These are phyloP conservation scores for Harpegnathos saltator DNA, from an alignment of 1,140 invertebrate species.

Conservation along the genomic window DNA sequence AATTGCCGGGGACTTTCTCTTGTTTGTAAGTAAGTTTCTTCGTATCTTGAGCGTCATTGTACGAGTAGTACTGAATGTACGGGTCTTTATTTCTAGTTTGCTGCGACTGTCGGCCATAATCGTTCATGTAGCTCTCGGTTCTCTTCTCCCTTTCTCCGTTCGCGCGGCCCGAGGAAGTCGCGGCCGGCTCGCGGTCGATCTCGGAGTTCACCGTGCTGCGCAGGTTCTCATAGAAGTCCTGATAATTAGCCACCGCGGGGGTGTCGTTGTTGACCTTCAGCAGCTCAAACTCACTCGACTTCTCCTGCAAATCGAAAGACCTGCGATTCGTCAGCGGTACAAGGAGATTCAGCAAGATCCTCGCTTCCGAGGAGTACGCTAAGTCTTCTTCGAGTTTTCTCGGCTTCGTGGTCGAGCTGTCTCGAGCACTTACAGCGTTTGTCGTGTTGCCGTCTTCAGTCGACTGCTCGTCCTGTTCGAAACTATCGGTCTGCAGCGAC, in stretches of 20 bases:
- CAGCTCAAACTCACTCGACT: slow-evolving; percentile 81
- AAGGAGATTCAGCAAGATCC: slow-evolving; percentile 78
- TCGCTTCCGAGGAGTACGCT: slow-evolving; percentile 79
- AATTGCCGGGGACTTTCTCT: slow-evolving; percentile 74
- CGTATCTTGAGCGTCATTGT: slow-evolving; percentile 35
- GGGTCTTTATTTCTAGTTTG: slow-evolving; percentile 34
- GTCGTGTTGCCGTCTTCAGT: slow-evolving; percentile 10
- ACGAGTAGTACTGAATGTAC: slow-evolving; percentile 59
- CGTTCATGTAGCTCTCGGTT: slow-evolving; percentile 66
- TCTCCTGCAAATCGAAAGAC: slow-evolving; percentile 76
- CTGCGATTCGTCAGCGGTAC: slow-evolving; percentile 72
- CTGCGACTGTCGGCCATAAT: slow-evolving; percentile 43
- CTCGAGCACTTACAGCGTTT: slow-evolving; percentile 41
- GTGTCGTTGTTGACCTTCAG: slow-evolving; percentile 83
- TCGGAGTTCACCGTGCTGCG: not conserved
- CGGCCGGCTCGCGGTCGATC: not conserved
- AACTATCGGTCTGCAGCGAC: not conserved
- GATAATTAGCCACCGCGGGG: slow-evolving; percentile 81
- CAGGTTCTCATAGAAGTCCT: slow-evolving; percentile 77
- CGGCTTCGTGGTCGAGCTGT: not conserved
- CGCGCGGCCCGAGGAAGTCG: not conserved
- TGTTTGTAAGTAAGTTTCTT: slow-evolving; percentile 58
- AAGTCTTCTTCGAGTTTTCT: slow-evolving; percentile 73
- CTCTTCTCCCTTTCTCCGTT: slow-evolving; percentile 61
- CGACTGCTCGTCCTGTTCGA: slow-evolving; percentile 11